Evolutionary conservation across 2,888 invertebrate genomes (phyloP).

Genomic region (Chymomyza fuscimana): DNA sequence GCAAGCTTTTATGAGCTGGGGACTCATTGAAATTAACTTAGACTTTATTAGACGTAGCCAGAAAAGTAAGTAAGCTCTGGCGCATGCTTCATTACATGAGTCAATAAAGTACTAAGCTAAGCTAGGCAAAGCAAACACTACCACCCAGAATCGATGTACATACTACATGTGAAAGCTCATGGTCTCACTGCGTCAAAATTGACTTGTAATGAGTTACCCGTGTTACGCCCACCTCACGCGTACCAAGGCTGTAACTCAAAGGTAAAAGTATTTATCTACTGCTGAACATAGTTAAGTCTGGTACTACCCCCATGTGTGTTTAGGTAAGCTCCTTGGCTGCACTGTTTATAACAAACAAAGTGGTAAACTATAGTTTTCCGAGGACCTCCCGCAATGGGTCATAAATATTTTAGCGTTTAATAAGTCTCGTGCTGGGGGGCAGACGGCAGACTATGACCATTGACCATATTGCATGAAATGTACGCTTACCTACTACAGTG

Average conservation of each 20-base stretch:
- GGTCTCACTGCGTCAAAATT: neutral
- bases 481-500: neutral
- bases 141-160: neutral
- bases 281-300: neutral
- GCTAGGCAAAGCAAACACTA: conserved; percentile 8
- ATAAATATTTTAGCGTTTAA: conserved; percentile 46
- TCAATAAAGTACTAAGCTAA: conserved; percentile 51
- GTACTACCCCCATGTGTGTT: neutral
- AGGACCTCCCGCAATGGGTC: conserved; percentile 7
- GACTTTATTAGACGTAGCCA: conserved; percentile 51
- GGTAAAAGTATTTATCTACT: neutral
- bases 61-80: conserved; percentile 33
- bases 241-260: too few relatives aligned
- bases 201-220: neutral
- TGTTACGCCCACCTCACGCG: neutral
- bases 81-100: conserved; percentile 42
- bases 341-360: neutral
- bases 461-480: neutral
- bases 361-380: neutral
- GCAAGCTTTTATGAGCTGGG: conserved; percentile 30
- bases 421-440: conserved; percentile 22
- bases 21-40: conserved; percentile 45
- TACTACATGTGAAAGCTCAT: neutral
- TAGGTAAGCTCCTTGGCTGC: neutral
- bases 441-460: too few relatives aligned